phyloP scores from a whole-genome alignment of 2,888 invertebrate genomes.

The Andricus curvator region DNA sequence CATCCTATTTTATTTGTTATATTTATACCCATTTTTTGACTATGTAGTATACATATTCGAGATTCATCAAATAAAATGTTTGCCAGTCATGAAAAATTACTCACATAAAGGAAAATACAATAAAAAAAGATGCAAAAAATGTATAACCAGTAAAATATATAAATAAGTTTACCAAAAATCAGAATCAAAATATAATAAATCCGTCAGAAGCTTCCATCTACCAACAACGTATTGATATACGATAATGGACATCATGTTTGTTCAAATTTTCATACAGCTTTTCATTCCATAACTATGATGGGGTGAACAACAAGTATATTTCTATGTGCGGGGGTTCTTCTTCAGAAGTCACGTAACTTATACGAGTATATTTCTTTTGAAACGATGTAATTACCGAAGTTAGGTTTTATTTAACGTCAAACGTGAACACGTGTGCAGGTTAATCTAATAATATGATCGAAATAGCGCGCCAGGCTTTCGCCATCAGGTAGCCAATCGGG shows the following conservation, averaged over 20 bases:
- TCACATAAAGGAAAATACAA: neutral
- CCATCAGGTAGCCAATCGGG: conserved; percentile 40
- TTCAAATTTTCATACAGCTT: neutral
- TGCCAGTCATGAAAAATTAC: neutral
- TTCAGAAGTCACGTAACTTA: neutral
- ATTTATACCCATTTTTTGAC: neutral
- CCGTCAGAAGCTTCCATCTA: neutral
- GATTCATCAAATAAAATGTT: neutral
- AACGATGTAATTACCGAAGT: conserved; percentile 19
- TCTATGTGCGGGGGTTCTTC: neutral
- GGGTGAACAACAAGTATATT: conserved; percentile 19
- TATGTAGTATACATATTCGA: neutral
- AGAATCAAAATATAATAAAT: neutral
- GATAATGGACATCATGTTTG: neutral
- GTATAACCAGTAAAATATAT: neutral
- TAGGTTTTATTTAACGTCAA: conserved; percentile 21
- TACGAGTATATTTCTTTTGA: neutral
- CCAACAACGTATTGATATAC: neutral
- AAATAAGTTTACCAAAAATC: neutral
- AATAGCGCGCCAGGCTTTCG: neutral
- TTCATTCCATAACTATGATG: neutral
- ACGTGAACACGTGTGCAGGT: conserved; percentile 11
- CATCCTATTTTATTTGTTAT: neutral
- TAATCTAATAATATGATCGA: conserved; percentile 24
- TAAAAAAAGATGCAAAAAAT: neutral